Evolutionary conservation across 2,888 invertebrate species (phyloP).

Genomic region (Sminthurinus aureus): DNA sequence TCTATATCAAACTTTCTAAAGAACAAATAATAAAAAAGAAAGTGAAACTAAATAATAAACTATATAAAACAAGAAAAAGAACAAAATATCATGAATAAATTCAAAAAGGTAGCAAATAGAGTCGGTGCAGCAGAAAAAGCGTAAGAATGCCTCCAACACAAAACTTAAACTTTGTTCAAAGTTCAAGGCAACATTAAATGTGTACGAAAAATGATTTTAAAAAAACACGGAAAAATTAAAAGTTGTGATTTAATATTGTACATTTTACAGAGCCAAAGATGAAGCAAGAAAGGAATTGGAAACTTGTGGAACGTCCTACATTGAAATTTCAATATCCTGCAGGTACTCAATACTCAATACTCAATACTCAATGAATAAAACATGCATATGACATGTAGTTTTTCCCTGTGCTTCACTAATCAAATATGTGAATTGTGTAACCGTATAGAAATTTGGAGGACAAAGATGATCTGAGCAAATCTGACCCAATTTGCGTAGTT

Average conservation of each 20-base stretch:
- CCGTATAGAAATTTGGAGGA: conserved; percentile 64
- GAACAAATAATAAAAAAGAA: too few species aligned
- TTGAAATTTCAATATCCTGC: conserved; percentile 44
- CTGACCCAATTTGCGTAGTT: conserved; percentile 67
- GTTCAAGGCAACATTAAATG: neutral
- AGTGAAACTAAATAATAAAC: too few species aligned
- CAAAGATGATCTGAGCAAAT: conserved; percentile 67
- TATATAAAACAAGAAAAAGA: too few species aligned
- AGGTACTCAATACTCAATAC: too few species aligned
- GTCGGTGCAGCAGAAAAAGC: neutral
- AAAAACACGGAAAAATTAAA: neutral
- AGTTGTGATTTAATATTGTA: neutral
- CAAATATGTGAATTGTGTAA: conserved; percentile 20
- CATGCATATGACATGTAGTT: neutral
- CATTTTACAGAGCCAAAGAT: neutral
- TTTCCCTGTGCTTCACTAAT: neutral
- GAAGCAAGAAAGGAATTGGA: neutral
- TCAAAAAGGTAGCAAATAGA: neutral
- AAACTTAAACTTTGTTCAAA: neutral
- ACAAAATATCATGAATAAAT: neutral
- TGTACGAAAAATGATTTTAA: neutral
- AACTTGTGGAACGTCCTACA: conserved; percentile 47
- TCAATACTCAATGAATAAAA: too few species aligned
- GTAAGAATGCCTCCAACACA: neutral
- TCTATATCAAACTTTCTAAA: too few species aligned